Percentiles rank a stretch among this genome's conserved stretches.
Evolutionary conservation across 2,888 invertebrate species (phyloP).

Genomic region (Pyralis farinalis): DNA sequence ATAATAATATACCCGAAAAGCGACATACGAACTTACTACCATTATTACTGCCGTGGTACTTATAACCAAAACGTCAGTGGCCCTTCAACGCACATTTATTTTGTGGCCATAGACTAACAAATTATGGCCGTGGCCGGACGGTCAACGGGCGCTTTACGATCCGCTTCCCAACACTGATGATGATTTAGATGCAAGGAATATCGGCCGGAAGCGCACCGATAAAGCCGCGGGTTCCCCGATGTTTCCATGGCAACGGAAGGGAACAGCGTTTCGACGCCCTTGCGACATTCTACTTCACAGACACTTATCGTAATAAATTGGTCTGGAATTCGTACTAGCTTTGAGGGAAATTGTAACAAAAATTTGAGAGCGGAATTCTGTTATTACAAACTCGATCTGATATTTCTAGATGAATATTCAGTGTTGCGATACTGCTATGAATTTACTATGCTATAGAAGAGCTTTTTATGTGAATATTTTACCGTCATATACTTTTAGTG

Average conservation of each 20-base stretch:
- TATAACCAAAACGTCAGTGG: background rate
- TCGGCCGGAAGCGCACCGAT: conserved; percentile 60
- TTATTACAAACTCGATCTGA: conserved; percentile 30
- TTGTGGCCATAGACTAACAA: conserved; percentile 9
- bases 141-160: conserved; percentile 72
- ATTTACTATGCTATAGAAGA: too few relatives aligned
- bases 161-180: conserved; percentile 68
- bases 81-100: background rate
- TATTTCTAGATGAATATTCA: conserved; percentile 13
- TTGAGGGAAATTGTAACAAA: conserved; percentile 59
- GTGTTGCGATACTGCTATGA: too few relatives aligned
- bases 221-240: conserved; percentile 44
- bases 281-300: conserved; percentile 63
- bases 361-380: conserved; percentile 42
- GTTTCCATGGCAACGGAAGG: conserved; percentile 56
- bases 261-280: conserved; percentile 42
- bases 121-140: conserved; percentile 31
- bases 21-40: too few relatives aligned
- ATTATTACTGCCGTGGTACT: too few relatives aligned
- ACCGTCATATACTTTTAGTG: too few relatives aligned
- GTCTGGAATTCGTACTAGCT: conserved; percentile 68
- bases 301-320: conserved; percentile 78
- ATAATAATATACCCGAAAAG: too few relatives aligned
- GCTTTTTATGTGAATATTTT: too few relatives aligned
- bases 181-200: conserved; percentile 76